These are phyloP conservation scores for Crocidura indochinensis DNA, from an alignment of 2,797 vertebrate species.

Conservation along the genomic window DNA sequence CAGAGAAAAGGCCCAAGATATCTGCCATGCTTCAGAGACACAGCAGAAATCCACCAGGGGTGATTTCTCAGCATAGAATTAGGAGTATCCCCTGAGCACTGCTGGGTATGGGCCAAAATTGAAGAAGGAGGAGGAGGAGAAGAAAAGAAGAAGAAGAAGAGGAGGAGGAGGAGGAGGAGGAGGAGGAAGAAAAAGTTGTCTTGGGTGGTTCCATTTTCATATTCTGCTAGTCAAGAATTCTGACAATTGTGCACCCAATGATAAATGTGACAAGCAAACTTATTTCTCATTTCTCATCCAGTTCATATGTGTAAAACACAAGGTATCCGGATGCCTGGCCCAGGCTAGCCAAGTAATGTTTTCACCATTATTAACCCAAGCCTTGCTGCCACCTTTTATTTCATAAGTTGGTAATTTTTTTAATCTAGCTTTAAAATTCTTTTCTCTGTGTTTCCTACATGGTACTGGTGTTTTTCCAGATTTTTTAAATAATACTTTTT, in stretches of 20 bases:
- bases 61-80: no score
- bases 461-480: background rate
- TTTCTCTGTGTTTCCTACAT: background rate
- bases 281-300: background rate
- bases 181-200: no score
- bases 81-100: no score
- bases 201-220: background rate
- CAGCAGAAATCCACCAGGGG: no score
- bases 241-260: background rate
- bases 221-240: background rate
- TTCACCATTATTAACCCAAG: no score
- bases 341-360: rapidly evolving
- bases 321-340: background rate
- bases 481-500: background rate
- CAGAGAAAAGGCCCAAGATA: no score
- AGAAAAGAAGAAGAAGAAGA: no score
- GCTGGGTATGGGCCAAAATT: no score
- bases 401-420: background rate
- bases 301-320: background rate
- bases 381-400: background rate
- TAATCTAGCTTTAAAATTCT: background rate
- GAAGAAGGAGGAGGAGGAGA: no score
- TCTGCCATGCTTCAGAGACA: no score
- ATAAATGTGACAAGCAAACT: no score
- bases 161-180: no score